Conservation (phyloP, 2,113 vertebrate species). For the Glaucomys volans region DNA sequence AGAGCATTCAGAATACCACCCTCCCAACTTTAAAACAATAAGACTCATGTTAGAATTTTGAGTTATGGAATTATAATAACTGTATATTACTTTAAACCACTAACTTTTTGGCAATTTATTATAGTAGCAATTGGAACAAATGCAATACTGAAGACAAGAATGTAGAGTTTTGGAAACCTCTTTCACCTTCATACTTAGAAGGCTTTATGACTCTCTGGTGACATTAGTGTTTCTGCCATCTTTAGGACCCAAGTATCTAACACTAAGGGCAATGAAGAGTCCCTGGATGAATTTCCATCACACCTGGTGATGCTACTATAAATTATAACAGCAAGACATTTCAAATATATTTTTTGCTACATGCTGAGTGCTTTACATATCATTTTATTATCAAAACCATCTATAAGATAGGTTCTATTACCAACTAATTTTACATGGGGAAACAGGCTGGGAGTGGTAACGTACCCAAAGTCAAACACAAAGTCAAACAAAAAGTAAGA, state of each 20-base stretch:
- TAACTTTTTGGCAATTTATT: not conserved
- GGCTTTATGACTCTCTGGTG: not conserved
- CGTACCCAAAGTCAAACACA: not conserved
- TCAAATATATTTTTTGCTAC: not conserved
- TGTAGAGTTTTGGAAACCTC: not conserved
- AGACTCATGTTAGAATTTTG: not conserved
- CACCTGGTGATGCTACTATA: not conserved
- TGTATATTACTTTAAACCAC: not conserved
- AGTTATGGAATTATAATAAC: not conserved
- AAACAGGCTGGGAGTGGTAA: not conserved
- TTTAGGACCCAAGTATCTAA: not conserved
- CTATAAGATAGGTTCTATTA: not conserved
- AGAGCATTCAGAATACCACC: not conserved
- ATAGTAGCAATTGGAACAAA: not conserved
- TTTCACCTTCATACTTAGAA: not conserved
- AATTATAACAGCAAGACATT: not conserved
- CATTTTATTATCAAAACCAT: slow-evolving; percentile 36
- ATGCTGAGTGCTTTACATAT: not conserved
- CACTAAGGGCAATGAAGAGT: not conserved
- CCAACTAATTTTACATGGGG: not conserved
- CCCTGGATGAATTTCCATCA: not conserved
- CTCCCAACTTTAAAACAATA: not conserved
- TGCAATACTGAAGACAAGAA: not conserved
- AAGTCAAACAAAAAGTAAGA: not conserved
- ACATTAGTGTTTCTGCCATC: not conserved